A percentile compares a stretch with the other conserved stretches of the same genome.
Conservation (phyloP, 2,888 invertebrate genomes). For the Sinelater perroti region DNA sequence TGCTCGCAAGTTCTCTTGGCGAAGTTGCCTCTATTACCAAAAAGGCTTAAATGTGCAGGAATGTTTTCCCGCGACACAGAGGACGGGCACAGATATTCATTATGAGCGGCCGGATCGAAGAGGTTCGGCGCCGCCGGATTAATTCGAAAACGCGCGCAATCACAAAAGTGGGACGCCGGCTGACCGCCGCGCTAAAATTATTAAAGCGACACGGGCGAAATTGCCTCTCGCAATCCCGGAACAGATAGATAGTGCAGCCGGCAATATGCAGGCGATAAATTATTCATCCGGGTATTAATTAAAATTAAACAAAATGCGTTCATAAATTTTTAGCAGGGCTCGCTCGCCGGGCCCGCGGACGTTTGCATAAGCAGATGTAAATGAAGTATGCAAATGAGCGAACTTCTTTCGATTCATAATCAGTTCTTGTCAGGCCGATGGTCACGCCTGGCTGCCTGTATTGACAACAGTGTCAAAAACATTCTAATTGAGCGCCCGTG, state of each 20-base stretch:
- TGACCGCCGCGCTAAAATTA: background rate
- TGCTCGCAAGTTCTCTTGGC: background rate
- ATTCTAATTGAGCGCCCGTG: conserved; percentile 54
- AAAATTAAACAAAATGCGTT: conserved; percentile 33
- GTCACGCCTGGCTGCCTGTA: conserved; percentile 49
- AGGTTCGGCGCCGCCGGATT: too few relatives aligned
- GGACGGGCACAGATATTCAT: too few relatives aligned
- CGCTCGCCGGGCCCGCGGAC: conserved; percentile 18
- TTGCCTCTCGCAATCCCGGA: background rate
- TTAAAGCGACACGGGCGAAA: background rate
- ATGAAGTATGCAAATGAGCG: conserved; percentile 45
- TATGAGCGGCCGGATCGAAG: too few relatives aligned
- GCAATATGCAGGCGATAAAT: conserved; percentile 24
- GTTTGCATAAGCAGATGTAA: conserved; percentile 45
- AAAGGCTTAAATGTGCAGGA: too few relatives aligned
- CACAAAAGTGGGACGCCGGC: background rate
- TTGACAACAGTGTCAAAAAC: conserved; percentile 58
- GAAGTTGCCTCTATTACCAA: too few relatives aligned
- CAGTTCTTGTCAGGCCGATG: conserved; percentile 51
- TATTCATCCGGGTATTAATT: conserved; percentile 28
- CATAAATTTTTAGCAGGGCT: conserved; percentile 29
- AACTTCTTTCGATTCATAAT: conserved; percentile 51
- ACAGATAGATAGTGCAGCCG: too few relatives aligned
- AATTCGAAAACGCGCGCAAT: conserved; percentile 4
- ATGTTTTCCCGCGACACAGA: too few relatives aligned